Evolutionary conservation across 92 coral and sea anemone species (phyloP), one percentile per base, ranked within the genome.

Genomic region (Montipora capitata): DNA sequence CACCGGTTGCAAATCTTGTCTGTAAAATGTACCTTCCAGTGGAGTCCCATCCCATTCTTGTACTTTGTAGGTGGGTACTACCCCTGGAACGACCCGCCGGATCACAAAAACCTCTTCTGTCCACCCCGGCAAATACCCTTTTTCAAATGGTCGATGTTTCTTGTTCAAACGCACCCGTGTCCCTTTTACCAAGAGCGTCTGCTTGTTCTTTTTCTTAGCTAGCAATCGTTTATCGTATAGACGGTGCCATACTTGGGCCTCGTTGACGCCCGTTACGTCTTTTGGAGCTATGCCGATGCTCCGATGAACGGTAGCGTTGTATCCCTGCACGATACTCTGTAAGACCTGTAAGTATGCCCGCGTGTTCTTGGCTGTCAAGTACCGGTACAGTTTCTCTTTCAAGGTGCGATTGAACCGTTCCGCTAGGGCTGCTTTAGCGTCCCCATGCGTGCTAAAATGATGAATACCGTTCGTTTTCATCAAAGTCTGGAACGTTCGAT

Each of bases 381-480:
- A 93, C 5, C 84, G 89, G 20, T 86, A 93, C 81, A 88, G 54
- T 2, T 87, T 80, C 0, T 12, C 45, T 56, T 93, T 93, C 49
- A 93, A 40, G 0, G 93, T 93, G 0, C 89, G 72, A 49, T 87
- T 92, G 13, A 83, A 91, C 0, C 92, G 88, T 78, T 87, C 92
- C 7, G 77, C 79, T 41, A 89, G 42, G 4, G 52, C 56, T 2
- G 85, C 94, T 65, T 92, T 88, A 38, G 95, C 56, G 42, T 87
- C 86, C 7, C 92, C 84, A 16, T 52, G 27, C 61, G 83, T 84
- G 5, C 88, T 79, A 65, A 92, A 88, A 68, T 87, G 92, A 49
- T 80, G 90, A 43, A 92, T 85, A 2, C 42, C 68, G 76, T 85
- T 27, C 35, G 35, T 27, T 27, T 27, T 27, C 35, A 27, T 27